Evolutionary conservation across 2,113 vertebrate genomes (phyloP).

Genomic region (Sinocyclocheilus anshuiensis): DNA sequence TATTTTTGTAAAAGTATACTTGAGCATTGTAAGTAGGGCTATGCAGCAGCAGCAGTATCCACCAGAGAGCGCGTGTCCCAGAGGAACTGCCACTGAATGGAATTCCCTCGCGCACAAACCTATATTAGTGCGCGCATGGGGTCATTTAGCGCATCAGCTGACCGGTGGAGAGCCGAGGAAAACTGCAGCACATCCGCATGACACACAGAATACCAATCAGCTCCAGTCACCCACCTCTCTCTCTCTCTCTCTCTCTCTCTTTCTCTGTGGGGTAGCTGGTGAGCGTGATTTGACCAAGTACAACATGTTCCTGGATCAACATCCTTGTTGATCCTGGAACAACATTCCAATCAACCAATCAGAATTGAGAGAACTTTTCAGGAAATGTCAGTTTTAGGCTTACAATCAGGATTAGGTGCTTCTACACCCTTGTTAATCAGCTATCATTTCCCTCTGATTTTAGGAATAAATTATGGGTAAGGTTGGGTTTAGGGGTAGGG

Average conservation of each 20-base stretch:
- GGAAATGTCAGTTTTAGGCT: no score
- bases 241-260: background rate
- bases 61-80: background rate
- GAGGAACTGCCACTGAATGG: slow-evolving; percentile 16
- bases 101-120: slow-evolving; percentile 22
- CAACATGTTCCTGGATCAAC: no score
- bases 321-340: no score
- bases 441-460: no score
- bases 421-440: no score
- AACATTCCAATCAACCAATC: no score
- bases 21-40: background rate
- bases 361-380: no score
- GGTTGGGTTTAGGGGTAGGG: no score
- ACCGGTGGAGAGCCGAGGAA: slow-evolving; percentile 31
- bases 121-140: slow-evolving; percentile 15
- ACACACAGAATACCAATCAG: slow-evolving; percentile 50
- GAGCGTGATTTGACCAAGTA: no score
- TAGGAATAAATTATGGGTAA: no score
- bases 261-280: background rate
- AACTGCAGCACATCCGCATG: slow-evolving; percentile 55
- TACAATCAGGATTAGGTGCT: no score
- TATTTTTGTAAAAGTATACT: background rate
- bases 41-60: slow-evolving; percentile 15
- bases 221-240: slow-evolving; percentile 15
- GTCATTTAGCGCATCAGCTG: slow-evolving; percentile 33